Base-by-base conservation (phyloP, 2,797 vertebrate genomes). In the Yasuhikotakia modesta region DNA sequence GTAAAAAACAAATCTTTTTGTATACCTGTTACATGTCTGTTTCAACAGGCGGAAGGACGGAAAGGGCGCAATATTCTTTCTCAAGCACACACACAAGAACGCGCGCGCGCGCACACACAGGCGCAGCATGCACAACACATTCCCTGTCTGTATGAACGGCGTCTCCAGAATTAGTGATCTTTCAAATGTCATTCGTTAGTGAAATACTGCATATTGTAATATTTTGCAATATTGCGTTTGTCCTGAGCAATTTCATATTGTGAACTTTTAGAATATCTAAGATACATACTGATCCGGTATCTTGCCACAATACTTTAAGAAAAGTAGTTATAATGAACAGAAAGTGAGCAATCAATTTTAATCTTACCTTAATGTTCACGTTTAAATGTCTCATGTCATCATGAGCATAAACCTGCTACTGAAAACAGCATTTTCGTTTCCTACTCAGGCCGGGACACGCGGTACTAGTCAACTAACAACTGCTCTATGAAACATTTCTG, bases 401-500 rank as follows among this genome's bases (percentile, higher is more conserved):
- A 27, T 27, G n/a, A 52, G 14, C 30, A 19, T 8, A 30, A 57
- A 64, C 35, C 35, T 39, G 24, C 7, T 19, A 12, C 8, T 32
- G 16, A 67, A 35, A 24, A 7, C 21, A 69, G 30, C n/a, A 14
- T 78, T 17, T 12, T 12, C 73, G 21, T 57, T 1, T 21, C 17
- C 14, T 27, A 12, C 30, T 16, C 12, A 39, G 68, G 57, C 76
- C n/a, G 39, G 39, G 43, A 32, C 46, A 35, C 30, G 46, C 77
- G 68, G 24, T 70, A 69, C 79, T 69, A 50, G 27, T 69, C 72
- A 80, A 81, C 81, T 81, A 80, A 87, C 91, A 88, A 90, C 90
- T 91, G 90, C 90, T 91, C 88, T 89, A 90, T 87, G 91, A 86
- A 87, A 89, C 89, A 91, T 90, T 93, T 90, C 89, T 89, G 91